Percentiles rank a stretch among this genome's conserved stretches.
These are phyloP conservation scores for Pseudochirops corinnae DNA, from an alignment of 2,797 vertebrate species.

Conservation along the genomic window DNA sequence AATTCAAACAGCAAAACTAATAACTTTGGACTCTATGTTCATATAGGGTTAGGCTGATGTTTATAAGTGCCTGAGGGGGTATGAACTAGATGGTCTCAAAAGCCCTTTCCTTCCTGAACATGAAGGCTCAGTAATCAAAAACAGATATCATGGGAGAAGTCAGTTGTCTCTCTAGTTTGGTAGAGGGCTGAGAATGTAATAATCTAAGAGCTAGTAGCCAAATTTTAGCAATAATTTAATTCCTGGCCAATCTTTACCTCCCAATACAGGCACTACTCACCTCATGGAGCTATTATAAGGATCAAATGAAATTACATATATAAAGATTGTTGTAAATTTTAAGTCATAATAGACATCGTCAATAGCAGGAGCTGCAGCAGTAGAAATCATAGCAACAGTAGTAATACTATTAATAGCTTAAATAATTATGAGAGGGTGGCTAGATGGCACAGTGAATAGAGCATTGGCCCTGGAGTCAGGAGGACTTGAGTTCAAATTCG, in stretches of 20 bases:
- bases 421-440: not conserved
- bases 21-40: not conserved
- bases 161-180: not conserved
- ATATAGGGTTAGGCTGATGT: not conserved
- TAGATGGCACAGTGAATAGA: too few relatives aligned
- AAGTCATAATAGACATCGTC: not conserved
- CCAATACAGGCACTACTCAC: not conserved
- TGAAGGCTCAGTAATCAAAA: not conserved
- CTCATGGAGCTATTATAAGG: not conserved
- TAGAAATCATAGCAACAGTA: not conserved
- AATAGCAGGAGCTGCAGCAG: not conserved
- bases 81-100: not conserved
- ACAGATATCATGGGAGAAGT: not conserved
- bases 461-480: too few relatives aligned
- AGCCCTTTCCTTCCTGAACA: not conserved
- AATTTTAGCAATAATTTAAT: not conserved
- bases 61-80: not conserved
- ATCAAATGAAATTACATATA: not conserved
- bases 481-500: too few relatives aligned
- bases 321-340: not conserved
- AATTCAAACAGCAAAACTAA: not conserved
- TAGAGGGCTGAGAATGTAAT: not conserved
- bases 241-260: not conserved
- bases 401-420: not conserved
- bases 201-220: not conserved